Conservation (phyloP, 2,113 vertebrate species). For the Oreochromis tanganicae region DNA sequence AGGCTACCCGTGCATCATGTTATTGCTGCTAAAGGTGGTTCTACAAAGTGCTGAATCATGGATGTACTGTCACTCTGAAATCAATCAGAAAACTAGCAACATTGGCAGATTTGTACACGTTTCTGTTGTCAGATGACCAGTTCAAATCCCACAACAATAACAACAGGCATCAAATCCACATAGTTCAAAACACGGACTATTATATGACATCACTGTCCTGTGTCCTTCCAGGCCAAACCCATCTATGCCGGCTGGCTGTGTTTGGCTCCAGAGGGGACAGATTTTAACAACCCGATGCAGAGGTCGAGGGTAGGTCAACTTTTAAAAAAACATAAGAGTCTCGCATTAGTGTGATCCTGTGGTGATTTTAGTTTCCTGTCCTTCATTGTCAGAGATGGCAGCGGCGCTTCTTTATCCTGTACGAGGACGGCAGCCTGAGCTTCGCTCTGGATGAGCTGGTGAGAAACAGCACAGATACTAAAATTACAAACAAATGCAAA, state of each 20-base stretch:
- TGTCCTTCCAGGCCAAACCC: slow-evolving; percentile 55
- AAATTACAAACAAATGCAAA: neutral
- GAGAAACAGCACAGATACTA: neutral
- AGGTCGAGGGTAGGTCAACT: slow-evolving; percentile 57
- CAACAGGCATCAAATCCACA: neutral
- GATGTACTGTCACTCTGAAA: rapidly evolving
- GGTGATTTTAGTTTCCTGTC: neutral
- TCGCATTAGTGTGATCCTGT: neutral
- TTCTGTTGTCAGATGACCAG: neutral
- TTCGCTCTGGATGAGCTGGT: slow-evolving; percentile 71
- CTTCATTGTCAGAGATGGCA: slow-evolving; percentile 66
- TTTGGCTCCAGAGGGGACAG: slow-evolving; percentile 70
- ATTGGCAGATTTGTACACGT: neutral
- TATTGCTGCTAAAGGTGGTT: neutral
- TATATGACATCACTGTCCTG: neutral
- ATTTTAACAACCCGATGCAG: slow-evolving; percentile 68
- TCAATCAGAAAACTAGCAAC: too few species aligned
- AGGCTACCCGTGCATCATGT: neutral
- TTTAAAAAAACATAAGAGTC: neutral
- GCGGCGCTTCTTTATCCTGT: slow-evolving; percentile 71
- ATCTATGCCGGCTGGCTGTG: slow-evolving; percentile 71
- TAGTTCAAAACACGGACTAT: neutral
- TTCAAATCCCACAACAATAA: neutral
- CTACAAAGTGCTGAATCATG: neutral
- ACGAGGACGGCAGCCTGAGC: slow-evolving; percentile 66